Evolutionary conservation across 2,113 vertebrate genomes (phyloP).

Genomic region (Phaetusa simplex): DNA sequence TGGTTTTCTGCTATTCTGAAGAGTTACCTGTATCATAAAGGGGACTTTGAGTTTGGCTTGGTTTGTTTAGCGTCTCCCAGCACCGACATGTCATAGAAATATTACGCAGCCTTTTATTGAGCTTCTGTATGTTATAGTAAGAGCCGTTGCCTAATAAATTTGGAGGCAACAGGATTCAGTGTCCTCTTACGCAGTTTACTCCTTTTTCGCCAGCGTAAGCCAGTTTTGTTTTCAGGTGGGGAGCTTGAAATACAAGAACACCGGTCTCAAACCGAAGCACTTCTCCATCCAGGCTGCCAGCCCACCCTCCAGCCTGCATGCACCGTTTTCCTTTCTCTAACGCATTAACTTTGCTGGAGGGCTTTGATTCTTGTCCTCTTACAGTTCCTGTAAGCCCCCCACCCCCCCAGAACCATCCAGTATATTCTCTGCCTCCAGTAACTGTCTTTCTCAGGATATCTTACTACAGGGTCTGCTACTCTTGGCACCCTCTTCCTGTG

Average conservation of each 20-base stretch:
- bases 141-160: conserved; percentile 2
- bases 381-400: background rate
- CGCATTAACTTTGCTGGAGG: background rate
- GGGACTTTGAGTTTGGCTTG: background rate
- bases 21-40: background rate
- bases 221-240: background rate
- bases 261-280: background rate
- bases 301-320: background rate
- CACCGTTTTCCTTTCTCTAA: background rate
- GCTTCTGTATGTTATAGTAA: background rate
- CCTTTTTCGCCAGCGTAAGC: background rate
- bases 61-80: background rate
- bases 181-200: background rate
- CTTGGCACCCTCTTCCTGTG: conserved; percentile 52
- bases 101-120: background rate
- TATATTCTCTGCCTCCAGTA: conserved; percentile 14
- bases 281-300: background rate
- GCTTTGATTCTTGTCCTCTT: background rate
- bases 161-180: background rate
- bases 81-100: background rate
- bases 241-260: background rate
- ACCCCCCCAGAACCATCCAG: background rate
- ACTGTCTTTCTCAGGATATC: conserved; percentile 42
- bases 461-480: conserved; percentile 43
- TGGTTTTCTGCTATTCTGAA: background rate